Base-by-base conservation (phyloP, 2,113 vertebrate species). In the Macquaria australasica region DNA sequence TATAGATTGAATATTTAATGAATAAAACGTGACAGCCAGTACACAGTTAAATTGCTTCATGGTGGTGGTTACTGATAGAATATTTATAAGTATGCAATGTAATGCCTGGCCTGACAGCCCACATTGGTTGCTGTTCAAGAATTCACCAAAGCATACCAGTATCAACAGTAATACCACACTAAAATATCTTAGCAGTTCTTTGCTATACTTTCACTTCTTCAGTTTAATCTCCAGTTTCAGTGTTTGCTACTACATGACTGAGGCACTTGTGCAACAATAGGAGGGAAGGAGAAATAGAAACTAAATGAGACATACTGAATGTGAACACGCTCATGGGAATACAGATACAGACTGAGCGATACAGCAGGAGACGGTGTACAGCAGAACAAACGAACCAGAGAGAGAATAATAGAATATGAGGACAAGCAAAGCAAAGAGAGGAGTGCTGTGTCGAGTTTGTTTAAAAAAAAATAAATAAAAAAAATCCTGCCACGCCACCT, bases 391-490 rank as follows among this genome's bases (percentile, higher is more conserved):
- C 78, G 25, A 76, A 85, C 53, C 23, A 82, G 73, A 34, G 53
- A 72, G 79, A 85, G 81, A 93, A 92, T 87, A 90, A 91, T 85
- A 92, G 79, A 91, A 91, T 83, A 91, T 87, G 84, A 87, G 81
- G 71, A 87, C 77, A 31, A 70, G 82, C 39, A 66, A 80, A 81
- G 73, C 45, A 74, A 82, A 77, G 56, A 63, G 77, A 77, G 58
- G 60, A 56, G 16, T 12, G 58, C 63, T 62, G 53, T 64, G 68
- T 79, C 1, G 75, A 77, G 79, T 82, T 80, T 83, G 78, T 82
- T 79, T 28, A 10, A 64, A 82, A 85, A 31, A 53, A 64, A 73
- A 72, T 0, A 5, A n/a, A n/a, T n/a, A n/a, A n/a, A n/a, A n/a
- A n/a, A 3, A 21, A 72, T 68, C 60, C 45, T 43, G 50, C 51